A percentile compares a stretch with the other conserved stretches of the same genome.
phyloP scores from a whole-genome alignment of 2,797 vertebrate species.

The Rhinogobio ventralis region DNA sequence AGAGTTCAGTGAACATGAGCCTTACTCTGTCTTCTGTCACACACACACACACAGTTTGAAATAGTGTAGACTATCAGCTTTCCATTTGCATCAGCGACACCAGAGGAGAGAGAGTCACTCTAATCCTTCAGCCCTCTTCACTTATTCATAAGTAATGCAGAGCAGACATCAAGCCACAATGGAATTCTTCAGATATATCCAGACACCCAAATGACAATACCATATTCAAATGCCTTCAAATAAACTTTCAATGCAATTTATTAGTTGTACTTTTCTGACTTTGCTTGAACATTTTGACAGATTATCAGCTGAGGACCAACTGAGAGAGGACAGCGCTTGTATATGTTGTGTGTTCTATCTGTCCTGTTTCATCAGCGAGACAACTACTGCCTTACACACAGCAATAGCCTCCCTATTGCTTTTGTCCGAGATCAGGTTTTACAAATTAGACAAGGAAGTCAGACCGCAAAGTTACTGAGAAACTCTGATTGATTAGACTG shows the following conservation, averaged over 20 bases:
- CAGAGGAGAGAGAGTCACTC: constrained; percentile 44
- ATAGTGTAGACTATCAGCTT: constrained; percentile 52
- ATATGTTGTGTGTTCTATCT: constrained; percentile 29
- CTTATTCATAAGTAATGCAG: constrained; percentile 70
- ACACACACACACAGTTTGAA: constrained; percentile 22
- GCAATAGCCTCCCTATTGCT: neutral
- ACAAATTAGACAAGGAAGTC: constrained; percentile 1
- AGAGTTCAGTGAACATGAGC: constrained; percentile 38
- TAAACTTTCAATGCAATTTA: constrained; percentile 61
- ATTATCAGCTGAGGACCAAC: constrained; percentile 93
- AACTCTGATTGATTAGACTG: neutral
- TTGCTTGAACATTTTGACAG: constrained; percentile 74
- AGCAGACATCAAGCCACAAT: constrained; percentile 31
- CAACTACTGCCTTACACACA: constrained; percentile 15
- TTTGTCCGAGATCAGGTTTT: constrained; percentile 15
- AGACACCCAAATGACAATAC: constrained; percentile 13
- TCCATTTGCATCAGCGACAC: constrained; percentile 64
- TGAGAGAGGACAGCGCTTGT: constrained; percentile 55
- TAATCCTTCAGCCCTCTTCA: constrained; percentile 65
- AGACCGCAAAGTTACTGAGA: neutral
- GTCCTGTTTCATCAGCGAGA: constrained; percentile 16
- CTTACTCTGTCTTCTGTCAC: neutral
- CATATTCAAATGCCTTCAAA: neutral
- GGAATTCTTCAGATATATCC: constrained; percentile 20
- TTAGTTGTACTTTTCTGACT: constrained; percentile 65